Evolutionary conservation across 2,797 vertebrate genomes (phyloP).

Genomic region (Propithecus perrieri): DNA sequence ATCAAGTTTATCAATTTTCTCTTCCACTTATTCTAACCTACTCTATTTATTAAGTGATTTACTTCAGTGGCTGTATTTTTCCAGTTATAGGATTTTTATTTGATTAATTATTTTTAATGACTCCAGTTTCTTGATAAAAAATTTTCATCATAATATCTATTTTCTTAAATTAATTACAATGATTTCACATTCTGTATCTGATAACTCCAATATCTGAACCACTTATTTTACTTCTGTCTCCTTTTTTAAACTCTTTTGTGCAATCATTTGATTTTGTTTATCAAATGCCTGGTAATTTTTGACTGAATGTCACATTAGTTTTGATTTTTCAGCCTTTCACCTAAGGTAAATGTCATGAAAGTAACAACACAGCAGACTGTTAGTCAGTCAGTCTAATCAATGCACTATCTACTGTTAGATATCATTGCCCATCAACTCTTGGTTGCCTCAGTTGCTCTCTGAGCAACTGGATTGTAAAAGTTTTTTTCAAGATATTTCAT

Average conservation of each 20-base stretch:
- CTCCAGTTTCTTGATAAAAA: neutral
- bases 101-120: neutral
- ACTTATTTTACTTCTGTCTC: neutral
- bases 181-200: neutral
- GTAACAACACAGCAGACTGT: neutral
- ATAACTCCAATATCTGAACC: neutral
- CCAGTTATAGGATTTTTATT: neutral
- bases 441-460: neutral
- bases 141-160: neutral
- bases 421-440: neutral
- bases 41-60: neutral
- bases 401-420: neutral
- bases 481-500: neutral
- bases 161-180: neutral
- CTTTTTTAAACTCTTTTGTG: neutral
- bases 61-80: neutral
- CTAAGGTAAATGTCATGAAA: neutral
- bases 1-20: neutral
- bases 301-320: neutral
- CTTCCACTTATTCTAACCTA: neutral
- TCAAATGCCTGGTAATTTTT: neutral
- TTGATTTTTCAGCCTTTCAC: neutral
- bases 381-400: neutral
- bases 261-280: neutral
- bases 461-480: neutral